Evolutionary conservation across 92 coral and sea anemone species (phyloP).

Genomic region (Porites evermanni): DNA sequence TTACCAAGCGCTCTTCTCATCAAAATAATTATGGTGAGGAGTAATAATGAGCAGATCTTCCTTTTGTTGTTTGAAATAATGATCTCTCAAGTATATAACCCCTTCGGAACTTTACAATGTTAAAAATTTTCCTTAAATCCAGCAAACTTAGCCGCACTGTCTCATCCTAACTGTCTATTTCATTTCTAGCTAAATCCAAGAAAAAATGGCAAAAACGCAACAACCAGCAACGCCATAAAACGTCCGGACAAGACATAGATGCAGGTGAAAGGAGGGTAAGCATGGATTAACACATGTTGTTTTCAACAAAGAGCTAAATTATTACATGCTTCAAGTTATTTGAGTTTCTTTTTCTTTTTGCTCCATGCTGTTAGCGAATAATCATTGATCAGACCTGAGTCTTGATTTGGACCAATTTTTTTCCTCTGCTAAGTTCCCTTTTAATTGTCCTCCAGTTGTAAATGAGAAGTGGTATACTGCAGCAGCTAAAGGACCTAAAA

Average conservation of each 20-base stretch:
- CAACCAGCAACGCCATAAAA: not conserved
- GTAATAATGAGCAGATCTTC: too few species aligned
- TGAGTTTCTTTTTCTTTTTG: not conserved
- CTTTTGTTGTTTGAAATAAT: too few species aligned
- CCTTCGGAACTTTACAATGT: too few species aligned
- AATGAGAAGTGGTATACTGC: not conserved
- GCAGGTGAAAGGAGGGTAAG: constrained; percentile 7
- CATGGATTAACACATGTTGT: not conserved
- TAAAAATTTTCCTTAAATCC: too few species aligned
- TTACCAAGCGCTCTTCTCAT: too few species aligned
- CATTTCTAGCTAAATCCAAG: not conserved
- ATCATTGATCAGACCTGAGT: not conserved
- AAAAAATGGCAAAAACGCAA: not conserved
- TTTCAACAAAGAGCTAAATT: not conserved
- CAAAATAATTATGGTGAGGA: too few species aligned
- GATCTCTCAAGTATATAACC: too few species aligned
- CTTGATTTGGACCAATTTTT: not conserved
- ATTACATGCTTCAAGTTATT: not conserved
- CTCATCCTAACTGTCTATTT: too few species aligned
- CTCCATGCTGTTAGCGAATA: not conserved
- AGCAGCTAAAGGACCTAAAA: not conserved
- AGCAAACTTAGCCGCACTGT: too few species aligned
- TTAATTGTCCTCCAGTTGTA: not conserved
- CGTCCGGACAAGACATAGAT: not conserved
- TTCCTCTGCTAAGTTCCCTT: not conserved